Evolutionary conservation across 2,888 invertebrate species (phyloP), one percentile per base, ranked within the genome.

Genomic region (Hylaea fasciaria): DNA sequence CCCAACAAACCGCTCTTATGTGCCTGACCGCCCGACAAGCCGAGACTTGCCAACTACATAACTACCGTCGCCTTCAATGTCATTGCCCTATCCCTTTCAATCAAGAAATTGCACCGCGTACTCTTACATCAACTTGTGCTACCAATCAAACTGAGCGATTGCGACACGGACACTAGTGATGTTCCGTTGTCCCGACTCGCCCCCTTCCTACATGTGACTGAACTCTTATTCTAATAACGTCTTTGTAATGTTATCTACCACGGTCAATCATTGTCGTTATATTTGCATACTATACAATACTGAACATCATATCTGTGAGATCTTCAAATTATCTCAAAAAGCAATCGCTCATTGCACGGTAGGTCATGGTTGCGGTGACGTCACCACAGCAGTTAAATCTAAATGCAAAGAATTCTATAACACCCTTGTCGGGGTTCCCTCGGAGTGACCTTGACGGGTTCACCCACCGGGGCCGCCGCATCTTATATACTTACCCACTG

Each of bases 1-100:
- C 83, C 85, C 84, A 83, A 83, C 83, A 81, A 85, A 81, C 82
- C 85, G 81, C 78, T 83, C 85, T 80, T 85, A 83, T 84, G 81
- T 83, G 83, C 83, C 82, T 79, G 83, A 82, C 87, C 77, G 76
- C 76, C 78, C 77, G 73, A 72, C 70, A 56, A 58, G 61, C 68
- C 64, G 61, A 62, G 57, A 59, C 67, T 66, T 61, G 55, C 62
- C 66, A 70, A 64, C 63, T 66, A 67, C 61, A 69, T 63, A 65
- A 66, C 68, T 59, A 63, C 61, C 52, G 60, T 49, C 52, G 48
- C 44, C 58, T 63, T 60, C 65, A 66, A 62, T 65, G 68, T 66
- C 70, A 63, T 61, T 65, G 70, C 57, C 67, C 66, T 66, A 50
- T 60, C 64, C n/a, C 57, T 53, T 63, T 60, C 63, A 64, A 64